Conservation (phyloP, 2,888 invertebrate species). For the Psylliodes chrysocephalus region DNA sequence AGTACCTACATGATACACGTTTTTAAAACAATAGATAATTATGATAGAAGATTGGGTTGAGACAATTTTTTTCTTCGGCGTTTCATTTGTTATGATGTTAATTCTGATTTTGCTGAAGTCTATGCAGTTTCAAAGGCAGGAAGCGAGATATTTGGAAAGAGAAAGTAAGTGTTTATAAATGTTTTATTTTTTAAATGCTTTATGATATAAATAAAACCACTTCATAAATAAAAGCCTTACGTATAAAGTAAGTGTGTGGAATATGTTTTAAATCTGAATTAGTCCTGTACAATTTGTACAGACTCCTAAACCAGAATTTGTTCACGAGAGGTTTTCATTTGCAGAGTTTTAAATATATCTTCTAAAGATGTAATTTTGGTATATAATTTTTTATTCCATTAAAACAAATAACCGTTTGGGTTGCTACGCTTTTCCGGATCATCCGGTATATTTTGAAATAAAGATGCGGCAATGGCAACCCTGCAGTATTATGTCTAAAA, state of each 20-base stretch:
- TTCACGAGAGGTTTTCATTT: no score
- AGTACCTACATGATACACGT: background rate
- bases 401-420: background rate
- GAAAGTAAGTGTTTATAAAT: background rate
- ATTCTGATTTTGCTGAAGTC: conserved; percentile 35
- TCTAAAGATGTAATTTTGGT: no score
- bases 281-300: no score
- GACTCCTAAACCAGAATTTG: no score
- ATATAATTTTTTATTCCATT: no score
- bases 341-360: no score
- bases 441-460: background rate
- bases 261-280: no score
- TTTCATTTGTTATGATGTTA: conserved; percentile 33
- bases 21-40: background rate
- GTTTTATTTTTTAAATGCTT: conserved; percentile 6
- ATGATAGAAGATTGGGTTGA: conserved; percentile 26
- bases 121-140: conserved; percentile 28
- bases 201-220: no score
- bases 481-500: no score
- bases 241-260: no score
- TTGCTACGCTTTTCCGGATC: background rate
- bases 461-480: no score
- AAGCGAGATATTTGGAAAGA: conserved; percentile 9
- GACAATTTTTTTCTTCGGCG: conserved; percentile 30
- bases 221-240: no score